Conservation (phyloP, 2,797 vertebrate species). For the Anolis apletophallus region DNA sequence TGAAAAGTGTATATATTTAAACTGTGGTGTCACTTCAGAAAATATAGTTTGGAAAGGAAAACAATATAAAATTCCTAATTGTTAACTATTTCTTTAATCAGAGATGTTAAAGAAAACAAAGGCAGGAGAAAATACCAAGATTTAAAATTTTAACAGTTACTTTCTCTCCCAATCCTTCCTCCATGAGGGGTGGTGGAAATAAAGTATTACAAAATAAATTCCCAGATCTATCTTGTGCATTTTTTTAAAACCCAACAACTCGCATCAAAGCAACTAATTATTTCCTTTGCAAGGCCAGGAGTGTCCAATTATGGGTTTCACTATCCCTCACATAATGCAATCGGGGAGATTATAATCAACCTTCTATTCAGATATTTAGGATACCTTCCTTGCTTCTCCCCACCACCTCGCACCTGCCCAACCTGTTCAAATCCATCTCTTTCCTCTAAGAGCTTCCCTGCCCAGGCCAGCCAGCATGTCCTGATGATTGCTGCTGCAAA, state of each 20-base stretch:
- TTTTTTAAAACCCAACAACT: constrained; percentile 43
- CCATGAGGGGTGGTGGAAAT: constrained; percentile 60
- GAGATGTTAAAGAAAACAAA: constrained; percentile 63
- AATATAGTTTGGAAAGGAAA: constrained; percentile 40
- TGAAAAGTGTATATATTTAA: constrained; percentile 7
- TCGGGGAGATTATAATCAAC: constrained; percentile 82
- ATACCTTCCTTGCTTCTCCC: constrained; percentile 58
- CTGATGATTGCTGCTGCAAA: constrained; percentile 76
- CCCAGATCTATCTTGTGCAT: constrained; percentile 59
- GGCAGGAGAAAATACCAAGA: constrained; percentile 47
- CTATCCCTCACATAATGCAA: constrained; percentile 71
- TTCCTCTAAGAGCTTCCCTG: constrained; percentile 72
- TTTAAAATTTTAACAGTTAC: constrained; percentile 72
- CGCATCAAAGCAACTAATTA: constrained; percentile 78
- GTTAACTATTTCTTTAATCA: constrained; percentile 6
- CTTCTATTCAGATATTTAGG: constrained; percentile 80
- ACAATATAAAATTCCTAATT: constrained; percentile 30
- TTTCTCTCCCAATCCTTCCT: constrained; percentile 72
- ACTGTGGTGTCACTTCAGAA: constrained; percentile 28
- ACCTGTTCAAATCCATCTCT: constrained; percentile 60
- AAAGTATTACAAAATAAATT: constrained; percentile 66
- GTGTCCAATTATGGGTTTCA: constrained; percentile 76
- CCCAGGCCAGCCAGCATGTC: constrained; percentile 70
- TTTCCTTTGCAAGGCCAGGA: constrained; percentile 70
- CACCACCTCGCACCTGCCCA: constrained; percentile 25